Conservation (phyloP, 2,888 invertebrate genomes). For the Drosophila yooni region DNA sequence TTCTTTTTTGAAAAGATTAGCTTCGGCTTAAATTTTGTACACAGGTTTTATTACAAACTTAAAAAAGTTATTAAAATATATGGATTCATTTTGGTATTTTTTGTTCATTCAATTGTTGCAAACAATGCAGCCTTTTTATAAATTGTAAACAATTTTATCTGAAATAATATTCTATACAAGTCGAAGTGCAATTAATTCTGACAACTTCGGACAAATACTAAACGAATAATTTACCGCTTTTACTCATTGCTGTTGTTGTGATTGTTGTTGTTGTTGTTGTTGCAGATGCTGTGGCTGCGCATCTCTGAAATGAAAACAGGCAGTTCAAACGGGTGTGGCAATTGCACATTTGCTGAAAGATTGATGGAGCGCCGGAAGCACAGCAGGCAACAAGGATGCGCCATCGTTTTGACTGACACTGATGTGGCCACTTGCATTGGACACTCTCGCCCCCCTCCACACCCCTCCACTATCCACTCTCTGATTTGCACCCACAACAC, state of each 20-base stretch:
- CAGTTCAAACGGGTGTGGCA: constrained; percentile 43
- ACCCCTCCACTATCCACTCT: background rate
- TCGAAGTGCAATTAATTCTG: constrained; percentile 5
- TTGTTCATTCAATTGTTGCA: background rate
- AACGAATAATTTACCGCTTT: constrained; percentile 21
- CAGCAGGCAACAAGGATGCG: constrained; percentile 56
- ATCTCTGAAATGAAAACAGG: constrained; percentile 46
- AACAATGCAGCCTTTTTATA: background rate
- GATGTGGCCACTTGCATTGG: constrained; percentile 57
- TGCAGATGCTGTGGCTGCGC: constrained; percentile 25
- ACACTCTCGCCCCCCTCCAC: background rate
- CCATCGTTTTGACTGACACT: constrained; percentile 59
- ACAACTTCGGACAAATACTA: constrained; percentile 11
- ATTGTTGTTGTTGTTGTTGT: constrained; percentile 2
- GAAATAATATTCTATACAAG: background rate
- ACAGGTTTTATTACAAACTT: background rate
- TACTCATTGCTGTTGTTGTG: constrained; percentile 6
- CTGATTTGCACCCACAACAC: constrained; percentile 28
- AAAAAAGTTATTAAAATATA: background rate
- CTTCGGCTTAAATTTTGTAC: background rate
- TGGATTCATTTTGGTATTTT: background rate
- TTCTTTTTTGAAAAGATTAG: background rate
- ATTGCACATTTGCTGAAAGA: constrained; percentile 52
- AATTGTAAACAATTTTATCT: background rate
- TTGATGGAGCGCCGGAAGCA: constrained; percentile 72